Evolutionary conservation across 2,113 vertebrate species (phyloP).

Genomic region (Paramisgurnus dabryanus): DNA sequence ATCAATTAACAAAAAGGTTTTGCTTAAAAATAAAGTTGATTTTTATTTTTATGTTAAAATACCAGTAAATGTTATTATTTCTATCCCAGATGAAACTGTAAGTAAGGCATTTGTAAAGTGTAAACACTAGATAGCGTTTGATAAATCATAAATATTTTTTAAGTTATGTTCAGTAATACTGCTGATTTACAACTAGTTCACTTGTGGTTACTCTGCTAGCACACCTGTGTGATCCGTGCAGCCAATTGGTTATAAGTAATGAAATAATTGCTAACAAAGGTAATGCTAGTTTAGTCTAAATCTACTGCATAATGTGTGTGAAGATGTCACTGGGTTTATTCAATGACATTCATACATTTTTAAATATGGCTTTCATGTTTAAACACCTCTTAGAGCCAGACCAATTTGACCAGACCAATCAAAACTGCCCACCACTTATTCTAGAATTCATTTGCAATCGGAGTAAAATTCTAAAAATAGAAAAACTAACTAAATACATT

Average conservation of each 20-base stretch:
- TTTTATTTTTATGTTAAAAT: no score
- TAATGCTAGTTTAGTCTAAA: neutral
- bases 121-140: neutral
- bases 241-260: neutral
- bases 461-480: no score
- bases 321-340: neutral
- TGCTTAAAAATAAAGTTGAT: neutral
- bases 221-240: neutral
- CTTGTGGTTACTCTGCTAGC: neutral
- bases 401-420: neutral
- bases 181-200: no score
- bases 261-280: no score
- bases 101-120: neutral
- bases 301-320: neutral
- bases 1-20: neutral
- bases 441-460: neutral
- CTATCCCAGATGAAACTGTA: no score
- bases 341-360: neutral
- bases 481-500: neutral
- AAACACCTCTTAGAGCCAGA: neutral
- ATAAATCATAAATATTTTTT: no score
- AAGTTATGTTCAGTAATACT: no score
- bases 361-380: neutral
- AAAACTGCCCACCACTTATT: neutral
- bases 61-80: no score